Evolutionary conservation across 2,113 vertebrate species (phyloP), one percentile per base, ranked within the genome.

Genomic region (Cercocebus atys): DNA sequence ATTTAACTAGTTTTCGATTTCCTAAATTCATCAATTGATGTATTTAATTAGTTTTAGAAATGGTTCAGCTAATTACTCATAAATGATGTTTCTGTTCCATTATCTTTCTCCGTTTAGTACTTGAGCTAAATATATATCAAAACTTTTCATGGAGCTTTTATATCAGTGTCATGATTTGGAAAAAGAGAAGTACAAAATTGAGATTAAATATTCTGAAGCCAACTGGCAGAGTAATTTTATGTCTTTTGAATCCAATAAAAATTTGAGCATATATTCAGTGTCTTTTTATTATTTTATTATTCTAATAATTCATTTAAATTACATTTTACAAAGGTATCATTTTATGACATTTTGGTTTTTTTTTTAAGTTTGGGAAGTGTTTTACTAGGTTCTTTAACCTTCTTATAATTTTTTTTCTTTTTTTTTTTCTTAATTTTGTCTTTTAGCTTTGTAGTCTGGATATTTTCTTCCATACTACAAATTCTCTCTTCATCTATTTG

Each of bases 211-310:
- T 61, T 78, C 70, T 70, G 32, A 81, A 64, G 14, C 8, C 14
- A 96, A 72, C 5, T 91, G 66, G 38, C 92, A 88, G 47, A 59
- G 20, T 80, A 88, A 89, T 72, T 95, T 95, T 92, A 76, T 88
- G 50, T 52, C 23, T 84, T 43, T 95, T 79, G 59, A 95, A 79
- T 40, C 14, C 84, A 95, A 47, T 89, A 64, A 93, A 84, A 84
- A 30, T 66, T 79, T 80, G 30, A n/a, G 38, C 14, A 88, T 83
- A 47, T 64, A 89, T 96, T 84, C 30, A 2, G 22, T 47, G 1
- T 87, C 45, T 79, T 64, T 96, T 86, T 86, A 43, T 81, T 64
- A 68, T 96, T 96, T 91, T 11, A 57, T 35, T 82, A 17, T 86
- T 94, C 59, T 72, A 45, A 35, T 79, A 40, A 84, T 68, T 91